phyloP scores from a whole-genome alignment of 2,888 invertebrate genomes.

The Microdon myrmicae region DNA sequence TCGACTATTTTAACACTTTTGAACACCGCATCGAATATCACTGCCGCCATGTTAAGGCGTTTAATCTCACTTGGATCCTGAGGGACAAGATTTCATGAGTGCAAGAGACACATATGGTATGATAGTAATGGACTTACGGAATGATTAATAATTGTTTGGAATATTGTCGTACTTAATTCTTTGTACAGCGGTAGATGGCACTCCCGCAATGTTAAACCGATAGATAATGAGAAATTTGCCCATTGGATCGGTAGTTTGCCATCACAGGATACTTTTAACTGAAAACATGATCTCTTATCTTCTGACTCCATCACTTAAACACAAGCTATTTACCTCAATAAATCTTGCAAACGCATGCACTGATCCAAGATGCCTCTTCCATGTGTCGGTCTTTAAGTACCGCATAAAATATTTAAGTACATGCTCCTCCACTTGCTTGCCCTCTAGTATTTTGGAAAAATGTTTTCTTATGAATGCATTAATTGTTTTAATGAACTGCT shows the following conservation, averaged over 20 bases:
- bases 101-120: neutral
- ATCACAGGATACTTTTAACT: slow-evolving; percentile 44
- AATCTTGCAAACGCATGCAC: slow-evolving; percentile 59
- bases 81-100: neutral
- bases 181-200: slow-evolving; percentile 60
- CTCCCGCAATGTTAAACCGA: slow-evolving; percentile 60
- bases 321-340: slow-evolving; percentile 54
- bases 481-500: slow-evolving; percentile 54
- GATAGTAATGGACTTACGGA: slow-evolving; percentile 55
- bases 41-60: slow-evolving; percentile 60
- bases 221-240: slow-evolving; percentile 60
- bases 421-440: slow-evolving; percentile 21
- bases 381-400: slow-evolving; percentile 56
- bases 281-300: neutral
- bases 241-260: slow-evolving; percentile 35
- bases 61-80: slow-evolving; percentile 57
- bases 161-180: slow-evolving; percentile 58
- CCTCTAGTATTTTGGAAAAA: slow-evolving; percentile 13
- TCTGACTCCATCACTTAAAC: neutral
- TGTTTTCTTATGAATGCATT: slow-evolving; percentile 46
- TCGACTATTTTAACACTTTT: slow-evolving; percentile 58
- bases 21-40: slow-evolving; percentile 61
- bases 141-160: slow-evolving; percentile 56
- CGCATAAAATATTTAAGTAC: slow-evolving; percentile 59
- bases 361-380: slow-evolving; percentile 62